Conservation (phyloP, 2,888 invertebrate genomes). For the Vanessa cardui region DNA sequence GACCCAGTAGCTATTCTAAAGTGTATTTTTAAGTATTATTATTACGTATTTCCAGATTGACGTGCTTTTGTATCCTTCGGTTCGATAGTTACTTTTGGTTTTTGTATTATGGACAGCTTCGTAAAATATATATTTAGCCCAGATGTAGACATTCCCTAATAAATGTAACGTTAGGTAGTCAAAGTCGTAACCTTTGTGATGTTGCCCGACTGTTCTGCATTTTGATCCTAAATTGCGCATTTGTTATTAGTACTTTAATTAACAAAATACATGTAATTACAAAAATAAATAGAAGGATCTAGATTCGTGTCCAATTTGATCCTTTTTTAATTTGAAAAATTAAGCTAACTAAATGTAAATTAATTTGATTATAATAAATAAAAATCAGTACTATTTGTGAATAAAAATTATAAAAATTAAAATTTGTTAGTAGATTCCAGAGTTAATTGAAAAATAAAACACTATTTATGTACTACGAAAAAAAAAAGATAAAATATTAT, state of each 20-base stretch:
- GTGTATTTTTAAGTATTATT: constrained; percentile 74
- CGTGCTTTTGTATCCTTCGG: constrained; percentile 62
- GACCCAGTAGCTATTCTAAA: constrained; percentile 76
- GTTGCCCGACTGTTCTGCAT: constrained; percentile 22
- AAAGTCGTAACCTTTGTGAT: constrained; percentile 1
- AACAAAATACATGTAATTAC: constrained; percentile 19
- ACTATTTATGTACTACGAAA: constrained; percentile 4
- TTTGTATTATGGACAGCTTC: constrained; percentile 27
- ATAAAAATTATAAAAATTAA: constrained; percentile 20
- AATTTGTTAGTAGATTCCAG: constrained; percentile 15
- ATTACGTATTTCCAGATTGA: constrained; percentile 77
- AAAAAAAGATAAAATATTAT: constrained; percentile 27
- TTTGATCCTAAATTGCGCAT: constrained; percentile 24
- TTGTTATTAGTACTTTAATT: constrained; percentile 15
- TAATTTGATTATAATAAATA: constrained; percentile 2
- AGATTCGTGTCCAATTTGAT: constrained; percentile 9
- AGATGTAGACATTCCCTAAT: constrained; percentile 61
- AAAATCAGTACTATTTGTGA: constrained; percentile 22
- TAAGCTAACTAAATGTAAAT: constrained; percentile 12
- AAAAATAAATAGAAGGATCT: constrained; percentile 21
- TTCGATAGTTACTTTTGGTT: constrained; percentile 13
- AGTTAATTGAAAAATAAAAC: constrained; percentile 8
- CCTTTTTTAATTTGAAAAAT: constrained; percentile 7
- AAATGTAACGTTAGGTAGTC: constrained; percentile 40
- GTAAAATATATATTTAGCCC: constrained; percentile 5